These are phyloP conservation scores for Lasioglossum vierecki DNA, from an alignment of 2,888 invertebrate species.

Conservation along the genomic window DNA sequence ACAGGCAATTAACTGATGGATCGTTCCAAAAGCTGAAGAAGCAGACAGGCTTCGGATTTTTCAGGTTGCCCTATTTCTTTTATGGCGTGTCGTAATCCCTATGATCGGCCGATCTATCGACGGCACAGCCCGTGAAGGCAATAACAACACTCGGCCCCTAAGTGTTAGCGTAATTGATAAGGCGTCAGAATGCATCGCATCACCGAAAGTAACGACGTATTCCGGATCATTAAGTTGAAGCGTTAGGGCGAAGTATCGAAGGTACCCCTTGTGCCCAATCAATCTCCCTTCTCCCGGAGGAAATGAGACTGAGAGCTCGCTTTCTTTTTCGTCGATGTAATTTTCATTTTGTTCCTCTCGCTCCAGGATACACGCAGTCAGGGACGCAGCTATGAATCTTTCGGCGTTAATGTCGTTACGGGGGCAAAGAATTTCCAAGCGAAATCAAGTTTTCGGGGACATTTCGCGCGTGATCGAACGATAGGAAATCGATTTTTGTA, in stretches of 20 bases:
- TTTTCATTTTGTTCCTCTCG: conserved; percentile 14
- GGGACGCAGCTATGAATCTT: conserved; percentile 19
- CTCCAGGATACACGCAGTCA: not conserved
- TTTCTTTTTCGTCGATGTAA: conserved; percentile 44
- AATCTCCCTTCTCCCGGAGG: conserved; percentile 61
- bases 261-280: conserved; percentile 53
- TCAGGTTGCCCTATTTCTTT: not conserved
- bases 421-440: conserved; percentile 33
- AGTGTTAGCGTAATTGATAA: conserved; percentile 50
- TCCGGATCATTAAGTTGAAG: conserved; percentile 64
- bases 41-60: not conserved
- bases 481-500: conserved; percentile 36
- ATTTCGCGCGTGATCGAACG: not conserved
- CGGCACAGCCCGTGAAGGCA: conserved; percentile 21
- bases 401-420: conserved; percentile 38
- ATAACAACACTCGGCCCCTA: conserved; percentile 22
- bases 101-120: conserved; percentile 38
- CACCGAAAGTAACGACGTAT: conserved; percentile 53
- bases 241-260: conserved; percentile 59
- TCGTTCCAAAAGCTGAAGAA: no score
- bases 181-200: conserved; percentile 40
- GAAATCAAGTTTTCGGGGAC: conserved; percentile 9
- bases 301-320: conserved; percentile 60
- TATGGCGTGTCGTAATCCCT: not conserved
- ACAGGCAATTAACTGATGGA: no score